Conservation (phyloP, 2,888 invertebrate genomes). For the Epinotia bilunana region DNA sequence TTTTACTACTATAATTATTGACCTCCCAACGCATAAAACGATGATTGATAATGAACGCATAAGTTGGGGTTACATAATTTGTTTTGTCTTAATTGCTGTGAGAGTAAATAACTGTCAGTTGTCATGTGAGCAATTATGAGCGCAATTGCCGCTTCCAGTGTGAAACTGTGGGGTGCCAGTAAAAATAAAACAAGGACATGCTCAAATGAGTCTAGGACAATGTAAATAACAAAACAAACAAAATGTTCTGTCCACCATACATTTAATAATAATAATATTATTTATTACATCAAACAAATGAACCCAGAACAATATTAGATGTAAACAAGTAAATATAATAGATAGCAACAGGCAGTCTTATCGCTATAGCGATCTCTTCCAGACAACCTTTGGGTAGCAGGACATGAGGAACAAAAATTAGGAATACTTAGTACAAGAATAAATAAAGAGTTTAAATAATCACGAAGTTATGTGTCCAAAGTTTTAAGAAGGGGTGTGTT, state of each 20-base stretch:
- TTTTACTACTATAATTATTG: not conserved
- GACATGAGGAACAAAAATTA: too few species aligned
- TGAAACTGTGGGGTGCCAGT: constrained; percentile 21
- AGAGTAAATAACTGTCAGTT: constrained; percentile 51
- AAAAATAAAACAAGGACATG: not conserved
- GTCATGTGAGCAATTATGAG: constrained; percentile 48
- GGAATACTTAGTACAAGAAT: too few species aligned
- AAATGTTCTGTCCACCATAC: not conserved
- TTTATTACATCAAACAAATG: too few species aligned
- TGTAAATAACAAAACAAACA: not conserved
- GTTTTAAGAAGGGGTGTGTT: too few species aligned
- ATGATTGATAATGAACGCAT: constrained; percentile 8
- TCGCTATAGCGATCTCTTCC: too few species aligned
- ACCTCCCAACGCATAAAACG: not conserved
- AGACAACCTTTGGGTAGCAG: too few species aligned
- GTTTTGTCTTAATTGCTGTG: constrained; percentile 51
- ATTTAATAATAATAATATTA: too few species aligned
- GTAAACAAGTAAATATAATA: too few species aligned
- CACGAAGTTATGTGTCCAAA: too few species aligned
- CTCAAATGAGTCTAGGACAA: not conserved
- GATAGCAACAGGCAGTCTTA: too few species aligned
- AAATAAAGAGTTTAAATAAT: too few species aligned
- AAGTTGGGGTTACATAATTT: constrained; percentile 39
- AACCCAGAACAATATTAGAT: too few species aligned
- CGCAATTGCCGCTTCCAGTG: constrained; percentile 27